Base-by-base conservation (phyloP, 2,113 vertebrate species). In the Muntiacus reevesi region DNA sequence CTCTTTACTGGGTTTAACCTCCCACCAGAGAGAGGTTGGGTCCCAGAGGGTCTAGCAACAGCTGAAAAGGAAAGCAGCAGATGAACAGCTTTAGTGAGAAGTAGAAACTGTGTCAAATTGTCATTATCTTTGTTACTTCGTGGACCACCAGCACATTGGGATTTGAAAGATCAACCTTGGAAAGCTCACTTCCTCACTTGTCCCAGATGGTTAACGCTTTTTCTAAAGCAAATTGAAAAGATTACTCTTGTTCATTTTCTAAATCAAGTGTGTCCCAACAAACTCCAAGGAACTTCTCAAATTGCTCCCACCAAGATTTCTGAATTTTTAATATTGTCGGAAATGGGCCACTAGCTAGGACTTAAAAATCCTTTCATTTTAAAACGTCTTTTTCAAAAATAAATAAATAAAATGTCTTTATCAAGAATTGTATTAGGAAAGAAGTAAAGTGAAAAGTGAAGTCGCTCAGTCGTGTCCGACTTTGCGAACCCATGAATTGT, bases 381-480 rank as follows among this genome's bases (percentile, higher is more conserved):
- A 79, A 86, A 94, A 84, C 28, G 2, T 57, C 9, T 50, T 50
- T 50, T 50, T 50, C 47, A 50, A 50, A 50, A 50, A 50, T 50
- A 50, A 50, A 50, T 50, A 50, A 50, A 50, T 45, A 76, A 84
- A 95, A 86, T 45, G 5, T 76, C 15, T 14, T 76, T 92, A 62
- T 55, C 78, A 91, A 60, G 52, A 84, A 25, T 92, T 94, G 78
- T 64, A 25, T 89, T 33, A 74, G 83, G 89, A 95, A 95, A 87
- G 78, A 54, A 57, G 33, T 50, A 11, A 47, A 47, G 47, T 47
- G 47, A 47, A 47, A 47, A 47, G 47, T 47, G 47, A 50, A 50
- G 47, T 50, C 47, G 12, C 47, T 50, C 47, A 50, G 47, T 50
- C 12, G 47, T 50, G 47, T 50, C 47, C 3, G 3, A 50, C 12